phyloP scores from a whole-genome alignment of 2,113 vertebrate genomes.

The Vidua macroura region DNA sequence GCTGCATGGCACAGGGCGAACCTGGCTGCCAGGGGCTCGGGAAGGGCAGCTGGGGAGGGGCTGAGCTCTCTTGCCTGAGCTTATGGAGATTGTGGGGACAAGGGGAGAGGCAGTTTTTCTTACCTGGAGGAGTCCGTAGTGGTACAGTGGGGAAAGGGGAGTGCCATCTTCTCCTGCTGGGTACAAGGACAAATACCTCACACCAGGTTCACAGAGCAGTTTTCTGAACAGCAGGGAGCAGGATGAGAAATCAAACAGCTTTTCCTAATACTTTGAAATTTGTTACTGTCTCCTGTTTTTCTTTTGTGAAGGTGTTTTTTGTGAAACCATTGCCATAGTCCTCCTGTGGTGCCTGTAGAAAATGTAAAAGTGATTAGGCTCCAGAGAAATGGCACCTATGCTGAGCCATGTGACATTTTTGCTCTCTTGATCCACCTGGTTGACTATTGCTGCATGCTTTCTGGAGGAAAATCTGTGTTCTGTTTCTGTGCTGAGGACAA shows the following conservation, averaged over 20 bases:
- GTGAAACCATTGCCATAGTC: background rate
- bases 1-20: background rate
- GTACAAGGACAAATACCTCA: background rate
- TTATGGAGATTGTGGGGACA: background rate
- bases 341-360: background rate
- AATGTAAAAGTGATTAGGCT: background rate
- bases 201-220: background rate
- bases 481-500: background rate
- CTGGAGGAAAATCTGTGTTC: background rate
- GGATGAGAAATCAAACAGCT: background rate
- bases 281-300: background rate
- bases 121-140: fast-evolving
- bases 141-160: background rate
- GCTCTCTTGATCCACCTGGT: background rate
- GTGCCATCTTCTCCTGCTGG: background rate
- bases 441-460: background rate
- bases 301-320: background rate
- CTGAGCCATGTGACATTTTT: background rate
- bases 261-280: background rate
- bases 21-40: background rate
- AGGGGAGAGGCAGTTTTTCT: background rate
- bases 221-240: background rate
- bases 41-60: background rate
- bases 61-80: background rate
- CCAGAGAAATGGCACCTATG: background rate